Evolutionary conservation across 35 echinoderm and acorn worm species (phyloP).

Genomic region (Strongylocentrotus purpuratus): DNA sequence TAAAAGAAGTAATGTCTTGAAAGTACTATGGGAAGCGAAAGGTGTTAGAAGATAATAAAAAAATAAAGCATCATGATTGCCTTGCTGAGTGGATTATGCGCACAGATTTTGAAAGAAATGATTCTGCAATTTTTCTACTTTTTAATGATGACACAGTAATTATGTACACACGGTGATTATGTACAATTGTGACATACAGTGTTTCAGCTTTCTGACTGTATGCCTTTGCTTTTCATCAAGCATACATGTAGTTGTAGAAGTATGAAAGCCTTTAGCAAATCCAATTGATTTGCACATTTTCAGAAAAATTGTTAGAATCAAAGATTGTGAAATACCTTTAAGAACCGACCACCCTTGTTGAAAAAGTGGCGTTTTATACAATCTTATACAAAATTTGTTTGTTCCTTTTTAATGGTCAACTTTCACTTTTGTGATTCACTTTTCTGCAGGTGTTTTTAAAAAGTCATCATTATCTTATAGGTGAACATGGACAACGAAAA

Average conservation of each 20-base stretch:
- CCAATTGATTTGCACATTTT: not conserved
- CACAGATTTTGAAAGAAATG: not conserved
- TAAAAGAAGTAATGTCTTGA: not conserved
- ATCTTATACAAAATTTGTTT: too few species aligned
- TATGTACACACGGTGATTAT: not conserved
- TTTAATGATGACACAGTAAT: not conserved
- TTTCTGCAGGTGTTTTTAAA: too few species aligned
- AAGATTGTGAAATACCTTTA: too few species aligned
- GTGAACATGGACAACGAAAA: too few species aligned
- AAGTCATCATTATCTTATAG: too few species aligned
- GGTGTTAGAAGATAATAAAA: not conserved
- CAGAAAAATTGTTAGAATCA: not conserved
- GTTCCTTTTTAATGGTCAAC: too few species aligned
- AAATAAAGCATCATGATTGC: not conserved
- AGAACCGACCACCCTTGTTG: too few species aligned
- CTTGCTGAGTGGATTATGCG: not conserved
- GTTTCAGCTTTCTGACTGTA: not conserved
- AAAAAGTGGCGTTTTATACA: too few species aligned
- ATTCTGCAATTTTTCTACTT: not conserved
- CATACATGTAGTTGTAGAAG: too few species aligned
- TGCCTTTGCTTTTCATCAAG: not conserved
- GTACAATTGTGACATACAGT: not conserved
- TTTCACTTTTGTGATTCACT: too few species aligned
- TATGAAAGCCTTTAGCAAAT: not conserved
- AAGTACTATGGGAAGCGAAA: not conserved